Percentiles rank a stretch among this genome's conserved stretches.
phyloP scores from a whole-genome alignment of 2,888 invertebrate species.

The Morpho helenor region DNA sequence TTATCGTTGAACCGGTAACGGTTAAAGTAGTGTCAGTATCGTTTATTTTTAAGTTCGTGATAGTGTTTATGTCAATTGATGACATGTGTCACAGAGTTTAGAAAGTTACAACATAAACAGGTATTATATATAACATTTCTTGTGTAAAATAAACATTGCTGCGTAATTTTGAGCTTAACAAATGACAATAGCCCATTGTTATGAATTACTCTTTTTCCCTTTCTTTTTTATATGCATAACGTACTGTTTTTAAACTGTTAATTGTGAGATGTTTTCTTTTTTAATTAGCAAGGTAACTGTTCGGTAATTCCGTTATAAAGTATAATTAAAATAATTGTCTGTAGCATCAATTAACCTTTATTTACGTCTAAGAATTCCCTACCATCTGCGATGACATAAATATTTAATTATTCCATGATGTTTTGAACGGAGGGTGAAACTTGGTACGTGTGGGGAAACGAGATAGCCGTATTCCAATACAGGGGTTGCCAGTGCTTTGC shows the following conservation, averaged over 20 bases:
- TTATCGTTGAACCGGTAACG: constrained; percentile 42
- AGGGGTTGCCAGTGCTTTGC: constrained; percentile 63
- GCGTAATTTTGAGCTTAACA: constrained; percentile 15
- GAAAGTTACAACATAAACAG: constrained; percentile 51
- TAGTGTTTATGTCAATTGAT: constrained; percentile 51
- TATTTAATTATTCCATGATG: constrained; percentile 75
- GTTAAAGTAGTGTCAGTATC: constrained; percentile 53
- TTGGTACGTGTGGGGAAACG: constrained; percentile 45
- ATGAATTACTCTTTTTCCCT: constrained; percentile 14
- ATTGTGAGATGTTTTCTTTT: constrained; percentile 8
- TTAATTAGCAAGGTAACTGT: constrained; percentile 8
- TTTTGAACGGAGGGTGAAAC: constrained; percentile 56
- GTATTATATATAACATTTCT: constrained; percentile 30
- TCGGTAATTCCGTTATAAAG: background rate
- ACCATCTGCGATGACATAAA: constrained; percentile 59
- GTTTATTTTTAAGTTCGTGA: constrained; percentile 61
- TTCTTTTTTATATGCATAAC: constrained; percentile 13
- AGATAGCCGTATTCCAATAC: constrained; percentile 51
- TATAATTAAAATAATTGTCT: constrained; percentile 14
- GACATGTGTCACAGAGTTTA: constrained; percentile 59
- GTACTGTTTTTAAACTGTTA: constrained; percentile 9
- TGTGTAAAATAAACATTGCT: constrained; percentile 20
- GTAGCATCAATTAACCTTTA: constrained; percentile 23
- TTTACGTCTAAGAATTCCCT: constrained; percentile 27
- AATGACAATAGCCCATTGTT: constrained; percentile 24